A percentile compares a stretch with the other conserved stretches of the same genome.
These are phyloP conservation scores for Morbakka virulenta DNA, from an alignment of 30 jellyfish, hydroid and myxozoan genomes.

Conservation along the genomic window DNA sequence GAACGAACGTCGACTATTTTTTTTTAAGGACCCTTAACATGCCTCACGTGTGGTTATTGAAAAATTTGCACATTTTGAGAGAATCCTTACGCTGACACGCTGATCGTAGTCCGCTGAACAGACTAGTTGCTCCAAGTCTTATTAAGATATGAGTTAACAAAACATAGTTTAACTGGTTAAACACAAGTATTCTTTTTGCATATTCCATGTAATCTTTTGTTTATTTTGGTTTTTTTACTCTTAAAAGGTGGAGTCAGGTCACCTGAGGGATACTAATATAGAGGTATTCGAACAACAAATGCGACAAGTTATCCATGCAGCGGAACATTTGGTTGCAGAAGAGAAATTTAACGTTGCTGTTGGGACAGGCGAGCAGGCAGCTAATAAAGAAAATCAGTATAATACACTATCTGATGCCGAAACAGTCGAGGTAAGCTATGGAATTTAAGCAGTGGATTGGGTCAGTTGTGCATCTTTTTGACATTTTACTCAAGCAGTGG, in stretches of 20 bases:
- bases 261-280: conserved; percentile 74
- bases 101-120: too few relatives aligned
- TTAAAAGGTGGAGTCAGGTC: conserved; percentile 92
- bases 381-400: background rate
- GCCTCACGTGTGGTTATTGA: too few relatives aligned
- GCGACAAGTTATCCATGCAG: conserved; percentile 52
- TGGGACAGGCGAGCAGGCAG: background rate
- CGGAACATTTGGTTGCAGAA: conserved; percentile 31
- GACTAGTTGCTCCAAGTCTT: too few relatives aligned
- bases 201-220: too few relatives aligned
- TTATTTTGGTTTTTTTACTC: background rate
- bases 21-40: too few relatives aligned
- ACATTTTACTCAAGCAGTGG: background rate
- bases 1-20: too few relatives aligned
- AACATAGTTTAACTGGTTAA: too few relatives aligned
- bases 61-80: too few relatives aligned
- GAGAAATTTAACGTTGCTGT: background rate
- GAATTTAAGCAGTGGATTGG: background rate
- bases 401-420: conserved; percentile 1
- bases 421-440: conserved; percentile 7
- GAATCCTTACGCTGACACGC: too few relatives aligned
- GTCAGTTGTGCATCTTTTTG: background rate
- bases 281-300: conserved; percentile 63
- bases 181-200: too few relatives aligned
- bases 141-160: too few relatives aligned